Conservation (phyloP, 53 echinoderm and acorn worm species). For the Holothuria leucospilota region DNA sequence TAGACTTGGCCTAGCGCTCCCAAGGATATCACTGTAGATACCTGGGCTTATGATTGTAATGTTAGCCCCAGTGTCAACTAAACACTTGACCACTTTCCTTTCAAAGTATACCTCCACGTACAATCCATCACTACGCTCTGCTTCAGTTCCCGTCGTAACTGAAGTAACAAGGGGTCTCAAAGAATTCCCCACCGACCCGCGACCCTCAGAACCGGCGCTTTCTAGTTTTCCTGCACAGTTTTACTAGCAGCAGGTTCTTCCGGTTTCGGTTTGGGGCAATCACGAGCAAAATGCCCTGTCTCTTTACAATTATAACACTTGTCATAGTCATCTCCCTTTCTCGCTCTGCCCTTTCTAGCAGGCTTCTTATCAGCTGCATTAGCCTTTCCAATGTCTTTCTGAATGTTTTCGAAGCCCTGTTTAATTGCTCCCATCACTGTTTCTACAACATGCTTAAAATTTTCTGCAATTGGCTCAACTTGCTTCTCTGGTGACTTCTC, state of each 20-base stretch:
- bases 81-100: no score
- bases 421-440: slow-evolving; percentile 1
- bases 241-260: not conserved
- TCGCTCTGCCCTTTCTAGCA: not conserved
- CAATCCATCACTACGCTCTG: not conserved
- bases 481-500: no score
- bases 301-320: not conserved
- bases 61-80: no score
- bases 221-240: not conserved
- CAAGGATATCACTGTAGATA: no score
- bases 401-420: not conserved
- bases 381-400: not conserved
- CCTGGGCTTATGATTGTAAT: no score
- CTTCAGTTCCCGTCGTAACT: not conserved
- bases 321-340: not conserved
- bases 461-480: not conserved
- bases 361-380: not conserved
- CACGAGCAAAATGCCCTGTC: not conserved
- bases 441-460: not conserved
- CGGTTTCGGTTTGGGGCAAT: not conserved
- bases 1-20: no score
- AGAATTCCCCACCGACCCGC: not conserved
- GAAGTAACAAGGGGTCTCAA: not conserved
- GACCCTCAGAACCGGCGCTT: not conserved
- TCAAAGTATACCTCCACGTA: no score